Base-by-base conservation (phyloP, 2,113 vertebrate species). In the Himantopus leucocephalus region DNA sequence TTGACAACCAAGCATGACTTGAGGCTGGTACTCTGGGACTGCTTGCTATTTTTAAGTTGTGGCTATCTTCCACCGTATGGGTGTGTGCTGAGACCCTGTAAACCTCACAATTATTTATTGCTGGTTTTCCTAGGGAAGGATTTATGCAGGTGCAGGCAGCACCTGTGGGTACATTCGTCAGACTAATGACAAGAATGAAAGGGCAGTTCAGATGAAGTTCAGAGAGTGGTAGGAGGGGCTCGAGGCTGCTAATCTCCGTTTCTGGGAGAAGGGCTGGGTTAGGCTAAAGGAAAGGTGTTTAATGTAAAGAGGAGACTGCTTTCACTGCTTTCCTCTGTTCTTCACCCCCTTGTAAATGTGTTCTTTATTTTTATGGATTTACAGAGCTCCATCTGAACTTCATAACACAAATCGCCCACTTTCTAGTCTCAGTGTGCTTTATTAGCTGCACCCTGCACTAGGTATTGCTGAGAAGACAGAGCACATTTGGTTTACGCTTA, bases 261-360 rank as follows among this genome's bases (percentile, higher is more conserved):
- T 56, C 43, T 56, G 35, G n/a, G 63, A 64, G 41, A 47, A 55
- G 12, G 17, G 12, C 17, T 82, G 19, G 48, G 12, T 9, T 12
- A 60, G 48, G 16, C 21, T 34, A 23, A 66, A 23, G 72, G 12
- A 50, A 91, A 18, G 34, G 29, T 62, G 19, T 21, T 47, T 63
- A 22, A 9, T 37, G 6, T 34, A 14, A 35, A 63, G n/a, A 66
- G 16, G 32, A 66, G 41, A 13, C 26, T 55, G 32, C 26, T 88
- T 76, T 64, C 8, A 12, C 19, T 0, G 1, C 39, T 48, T 34
- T 74, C 9, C 24, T 41, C 37, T 62, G 5, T 37, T 83, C 32
- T 45, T 62, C 0, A 0, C 3, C 14, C 43, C 9, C 18, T 21
- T 80, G 29, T 66, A 34, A 83, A n/a, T 0, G 0, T 27, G n/a